phyloP scores from a whole-genome alignment of 2,888 invertebrate genomes.

The Timema cristinae region DNA sequence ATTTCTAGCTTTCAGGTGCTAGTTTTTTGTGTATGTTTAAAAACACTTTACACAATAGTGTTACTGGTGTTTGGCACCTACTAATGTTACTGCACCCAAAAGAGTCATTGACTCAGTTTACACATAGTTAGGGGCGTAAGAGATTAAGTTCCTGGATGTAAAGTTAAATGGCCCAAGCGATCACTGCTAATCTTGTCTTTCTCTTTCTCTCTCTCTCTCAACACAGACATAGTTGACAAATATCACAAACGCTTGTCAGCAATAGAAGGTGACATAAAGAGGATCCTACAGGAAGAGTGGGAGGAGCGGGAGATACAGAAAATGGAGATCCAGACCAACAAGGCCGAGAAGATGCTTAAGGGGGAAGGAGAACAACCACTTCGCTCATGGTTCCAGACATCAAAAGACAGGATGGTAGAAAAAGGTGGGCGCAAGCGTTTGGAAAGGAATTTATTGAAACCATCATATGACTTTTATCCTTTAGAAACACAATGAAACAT shows the following conservation, averaged over 20 bases:
- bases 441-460: background rate
- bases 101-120: too few relatives aligned
- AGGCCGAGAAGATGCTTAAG: constrained; percentile 60
- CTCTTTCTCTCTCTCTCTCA: constrained; percentile 16
- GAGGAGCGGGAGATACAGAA: constrained; percentile 76
- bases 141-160: too few relatives aligned
- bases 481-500: too few relatives aligned
- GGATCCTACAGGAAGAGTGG: constrained; percentile 79
- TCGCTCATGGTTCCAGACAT: constrained; percentile 79
- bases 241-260: constrained; percentile 69
- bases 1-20: too few relatives aligned
- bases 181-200: too few relatives aligned
- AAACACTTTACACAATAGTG: too few relatives aligned
- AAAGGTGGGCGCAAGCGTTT: constrained; percentile 50
- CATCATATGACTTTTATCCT: background rate
- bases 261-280: constrained; percentile 75
- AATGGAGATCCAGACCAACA: constrained; percentile 78
- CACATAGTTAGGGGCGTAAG: too few relatives aligned
- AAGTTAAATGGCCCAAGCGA: too few relatives aligned
- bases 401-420: constrained; percentile 71
- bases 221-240: constrained; percentile 76
- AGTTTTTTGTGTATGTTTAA: too few relatives aligned
- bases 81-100: too few relatives aligned
- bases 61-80: too few relatives aligned
- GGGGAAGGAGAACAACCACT: constrained; percentile 44